Percentiles rank a stretch among this genome's conserved stretches.
Evolutionary conservation across 2,113 vertebrate species (phyloP).

Genomic region (Furnarius figulus): DNA sequence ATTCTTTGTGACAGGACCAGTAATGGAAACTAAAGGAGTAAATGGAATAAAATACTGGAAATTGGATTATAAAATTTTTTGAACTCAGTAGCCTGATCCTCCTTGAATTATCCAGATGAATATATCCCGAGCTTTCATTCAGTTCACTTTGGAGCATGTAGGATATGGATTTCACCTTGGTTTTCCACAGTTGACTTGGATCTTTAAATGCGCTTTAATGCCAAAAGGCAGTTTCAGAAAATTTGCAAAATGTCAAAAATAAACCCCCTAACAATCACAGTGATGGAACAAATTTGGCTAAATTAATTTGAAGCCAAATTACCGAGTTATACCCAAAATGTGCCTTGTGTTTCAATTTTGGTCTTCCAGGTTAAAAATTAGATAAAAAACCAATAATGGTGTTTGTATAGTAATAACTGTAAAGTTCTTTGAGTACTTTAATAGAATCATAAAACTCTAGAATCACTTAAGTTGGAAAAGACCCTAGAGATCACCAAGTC

Average conservation of each 20-base stretch:
- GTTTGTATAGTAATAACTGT: neutral
- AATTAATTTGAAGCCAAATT: neutral
- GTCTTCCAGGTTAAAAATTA: neutral
- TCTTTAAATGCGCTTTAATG: neutral
- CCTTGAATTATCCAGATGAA: neutral
- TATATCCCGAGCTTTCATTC: neutral
- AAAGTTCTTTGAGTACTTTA: neutral
- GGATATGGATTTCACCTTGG: neutral
- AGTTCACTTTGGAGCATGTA: neutral
- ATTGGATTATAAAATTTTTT: neutral
- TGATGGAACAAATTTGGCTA: neutral
- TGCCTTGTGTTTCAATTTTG: neutral
- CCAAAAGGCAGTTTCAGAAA: neutral
- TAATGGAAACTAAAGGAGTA: neutral
- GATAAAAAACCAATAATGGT: neutral
- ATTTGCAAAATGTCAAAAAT: neutral
- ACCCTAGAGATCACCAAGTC: too few relatives aligned
- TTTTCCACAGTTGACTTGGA: neutral
- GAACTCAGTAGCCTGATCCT: neutral
- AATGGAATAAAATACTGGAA: neutral
- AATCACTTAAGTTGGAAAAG: neutral
- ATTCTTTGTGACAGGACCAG: neutral
- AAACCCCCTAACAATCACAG: rapidly evolving
- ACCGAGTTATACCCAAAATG: neutral
- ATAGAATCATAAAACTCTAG: neutral